Percentiles rank a stretch among this genome's conserved stretches.
phyloP scores from a whole-genome alignment of 2,797 vertebrate genomes.

The Luscinia luscinia region DNA sequence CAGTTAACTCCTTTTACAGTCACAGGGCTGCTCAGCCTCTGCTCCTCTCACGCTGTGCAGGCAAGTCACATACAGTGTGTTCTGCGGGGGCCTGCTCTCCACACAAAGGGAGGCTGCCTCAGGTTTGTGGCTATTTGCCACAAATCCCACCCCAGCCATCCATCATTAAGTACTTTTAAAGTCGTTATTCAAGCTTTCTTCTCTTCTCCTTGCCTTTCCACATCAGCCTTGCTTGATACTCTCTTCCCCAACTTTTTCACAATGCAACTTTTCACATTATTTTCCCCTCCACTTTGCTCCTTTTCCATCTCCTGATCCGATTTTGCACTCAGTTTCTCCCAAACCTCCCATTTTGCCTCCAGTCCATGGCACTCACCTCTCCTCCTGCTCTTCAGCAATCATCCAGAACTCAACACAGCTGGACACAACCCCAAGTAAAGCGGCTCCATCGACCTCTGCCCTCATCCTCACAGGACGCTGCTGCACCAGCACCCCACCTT shows the following conservation, averaged over 20 bases:
- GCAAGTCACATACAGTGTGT: not conserved
- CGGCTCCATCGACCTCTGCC: not conserved
- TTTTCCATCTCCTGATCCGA: not conserved
- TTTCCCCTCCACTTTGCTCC: not conserved
- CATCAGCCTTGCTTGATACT: not conserved
- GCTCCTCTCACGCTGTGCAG: not conserved
- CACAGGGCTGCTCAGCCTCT: not conserved
- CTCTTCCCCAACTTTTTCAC: not conserved
- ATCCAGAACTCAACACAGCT: rapidly evolving
- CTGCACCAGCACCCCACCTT: not conserved
- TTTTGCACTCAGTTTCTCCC: not conserved
- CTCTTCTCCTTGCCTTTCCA: not conserved
- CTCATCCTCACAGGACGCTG: rapidly evolving
- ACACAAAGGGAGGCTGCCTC: not conserved
- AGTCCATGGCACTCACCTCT: not conserved
- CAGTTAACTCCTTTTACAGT: conserved; percentile 24
- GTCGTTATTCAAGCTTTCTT: not conserved
- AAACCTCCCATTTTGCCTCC: not conserved
- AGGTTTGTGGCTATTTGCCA: not conserved
- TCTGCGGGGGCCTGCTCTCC: not conserved
- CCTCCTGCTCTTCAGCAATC: not conserved
- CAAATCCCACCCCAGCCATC: not conserved
- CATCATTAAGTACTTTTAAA: not conserved
- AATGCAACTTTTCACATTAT: not conserved
- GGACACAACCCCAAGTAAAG: not conserved